Conservation (phyloP, 2,113 vertebrate genomes). For the Malurus elegans region DNA sequence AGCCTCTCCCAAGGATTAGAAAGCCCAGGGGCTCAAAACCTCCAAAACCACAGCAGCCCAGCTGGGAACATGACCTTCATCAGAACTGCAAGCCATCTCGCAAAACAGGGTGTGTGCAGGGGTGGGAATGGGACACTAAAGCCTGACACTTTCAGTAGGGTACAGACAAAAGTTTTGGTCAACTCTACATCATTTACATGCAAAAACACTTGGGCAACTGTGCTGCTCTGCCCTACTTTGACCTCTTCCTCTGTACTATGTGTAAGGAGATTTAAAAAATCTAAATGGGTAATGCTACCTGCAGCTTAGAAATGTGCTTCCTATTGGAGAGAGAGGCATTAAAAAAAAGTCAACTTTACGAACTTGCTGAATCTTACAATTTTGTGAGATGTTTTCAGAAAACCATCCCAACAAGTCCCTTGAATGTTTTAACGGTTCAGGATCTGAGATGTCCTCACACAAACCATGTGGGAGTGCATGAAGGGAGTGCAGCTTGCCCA, state of each 20-base stretch:
- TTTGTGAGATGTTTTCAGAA: neutral
- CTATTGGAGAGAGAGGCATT: neutral
- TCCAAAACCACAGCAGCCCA: neutral
- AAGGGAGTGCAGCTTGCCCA: neutral
- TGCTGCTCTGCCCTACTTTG: neutral
- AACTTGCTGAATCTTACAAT: neutral
- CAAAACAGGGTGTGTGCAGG: neutral
- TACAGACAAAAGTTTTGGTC: neutral
- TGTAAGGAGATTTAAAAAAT: neutral
- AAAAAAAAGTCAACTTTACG: neutral
- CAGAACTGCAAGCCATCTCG: neutral
- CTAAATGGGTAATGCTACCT: neutral
- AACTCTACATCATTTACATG: neutral
- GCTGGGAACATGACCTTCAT: neutral
- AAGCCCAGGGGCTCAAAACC: neutral
- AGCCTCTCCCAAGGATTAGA: neutral
- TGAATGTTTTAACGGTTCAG: neutral
- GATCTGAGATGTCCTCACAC: neutral
- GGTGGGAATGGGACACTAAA: accelerated
- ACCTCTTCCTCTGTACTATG: neutral
- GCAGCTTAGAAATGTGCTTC: neutral
- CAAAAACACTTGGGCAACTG: neutral
- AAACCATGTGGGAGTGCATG: neutral
- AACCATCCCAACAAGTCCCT: neutral
- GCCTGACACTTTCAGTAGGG: neutral